Evolutionary conservation across 2,797 vertebrate genomes (phyloP), one percentile per base, ranked within the genome.

Genomic region (Xyrichtys novacula): DNA sequence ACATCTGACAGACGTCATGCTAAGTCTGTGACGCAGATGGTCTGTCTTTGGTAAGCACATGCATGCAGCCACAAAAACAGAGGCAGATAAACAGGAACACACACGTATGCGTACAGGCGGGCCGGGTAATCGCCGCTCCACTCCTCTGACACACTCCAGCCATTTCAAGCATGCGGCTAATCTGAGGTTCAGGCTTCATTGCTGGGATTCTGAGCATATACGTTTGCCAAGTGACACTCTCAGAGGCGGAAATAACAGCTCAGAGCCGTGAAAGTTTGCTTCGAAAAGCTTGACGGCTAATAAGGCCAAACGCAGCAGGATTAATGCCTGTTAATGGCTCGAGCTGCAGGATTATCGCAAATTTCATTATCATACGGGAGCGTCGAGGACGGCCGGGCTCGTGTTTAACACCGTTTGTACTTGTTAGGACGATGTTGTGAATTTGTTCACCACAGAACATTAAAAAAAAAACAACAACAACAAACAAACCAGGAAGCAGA

Each of bases 21-120:
- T 12, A 63, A 64, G 70, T 11, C 58, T 80, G 71, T 91, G 88
- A 90, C 83, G 88, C 85, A 88, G 84, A 76, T 74, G 57, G 64
- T 74, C 73, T 68, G 80, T 76, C 67, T 77, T 80, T 63, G 52
- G 43, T 44, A 12, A 77, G 65, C 64, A 57, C 46, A 69, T 40
- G 64, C 54, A 36, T 29, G 34, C 61, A 56, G 52, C n/a, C 70
- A 61, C 71, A 67, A 52, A 62, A 57, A 68, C 62, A 73, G 10
- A 70, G 28, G 14, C 31, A 73, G 57, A 81, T 38, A 75, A 58
- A 85, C 63, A 84, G 34, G 65, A 71, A 76, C 78, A 66, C 72
- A 75, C 58, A 77, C 76, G 61, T 70, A 75, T 47, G 70, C 29
- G 52, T 25, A 53, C 64, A 74, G 32, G 28, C 69, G 28, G 53